These are phyloP conservation scores for Ciconia nigra DNA, from an alignment of 2,797 vertebrate genomes.

Conservation along the genomic window DNA sequence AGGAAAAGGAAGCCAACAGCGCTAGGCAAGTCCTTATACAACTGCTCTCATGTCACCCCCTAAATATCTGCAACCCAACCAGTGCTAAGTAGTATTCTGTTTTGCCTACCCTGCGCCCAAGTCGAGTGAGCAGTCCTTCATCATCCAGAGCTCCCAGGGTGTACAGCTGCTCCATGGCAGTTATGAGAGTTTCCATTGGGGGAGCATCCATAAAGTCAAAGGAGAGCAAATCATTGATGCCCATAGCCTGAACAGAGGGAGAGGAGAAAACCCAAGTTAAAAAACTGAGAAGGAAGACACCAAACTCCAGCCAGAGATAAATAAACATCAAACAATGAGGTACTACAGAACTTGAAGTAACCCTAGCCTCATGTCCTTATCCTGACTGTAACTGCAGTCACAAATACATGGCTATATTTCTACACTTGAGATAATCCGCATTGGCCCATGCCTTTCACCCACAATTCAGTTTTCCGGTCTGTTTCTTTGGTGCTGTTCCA, in stretches of 20 bases:
- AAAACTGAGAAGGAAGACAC: background rate
- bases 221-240: slow-evolving; percentile 96
- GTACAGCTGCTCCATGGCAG: slow-evolving; percentile 98
- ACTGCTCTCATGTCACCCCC: background rate
- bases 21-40: background rate
- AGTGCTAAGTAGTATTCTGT: background rate
- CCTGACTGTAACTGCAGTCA: background rate
- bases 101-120: slow-evolving; percentile 88
- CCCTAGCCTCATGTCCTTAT: fast-evolving
- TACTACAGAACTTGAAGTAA: background rate
- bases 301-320: background rate
- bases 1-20: background rate
- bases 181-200: slow-evolving; percentile 98
- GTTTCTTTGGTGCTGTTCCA: background rate
- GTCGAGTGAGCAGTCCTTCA: slow-evolving; percentile 92
- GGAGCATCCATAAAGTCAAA: slow-evolving; percentile 99
- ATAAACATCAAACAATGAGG: background rate
- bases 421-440: background rate
- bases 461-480: background rate
- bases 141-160: slow-evolving; percentile 95
- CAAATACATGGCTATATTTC: fast-evolving
- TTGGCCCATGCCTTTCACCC: background rate
- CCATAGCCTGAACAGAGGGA: slow-evolving; percentile 87
- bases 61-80: background rate
- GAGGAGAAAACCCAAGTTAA: background rate